A percentile compares a stretch with the other conserved stretches of the same genome.
phyloP scores from a whole-genome alignment of 2,797 vertebrate species.

The Phoebastria nigripes region DNA sequence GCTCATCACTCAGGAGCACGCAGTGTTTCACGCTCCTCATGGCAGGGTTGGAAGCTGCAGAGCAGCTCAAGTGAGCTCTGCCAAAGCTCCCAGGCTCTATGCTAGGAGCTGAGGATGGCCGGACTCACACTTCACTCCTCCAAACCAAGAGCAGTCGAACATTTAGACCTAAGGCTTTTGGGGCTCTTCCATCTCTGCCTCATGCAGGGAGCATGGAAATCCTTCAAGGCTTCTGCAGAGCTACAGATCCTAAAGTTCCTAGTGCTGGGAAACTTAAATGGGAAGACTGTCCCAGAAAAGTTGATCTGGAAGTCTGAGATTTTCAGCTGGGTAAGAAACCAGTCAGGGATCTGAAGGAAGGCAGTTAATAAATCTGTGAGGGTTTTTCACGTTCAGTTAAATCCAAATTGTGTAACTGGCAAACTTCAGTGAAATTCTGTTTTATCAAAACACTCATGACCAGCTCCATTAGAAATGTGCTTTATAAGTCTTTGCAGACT shows the following conservation, averaged over 20 bases:
- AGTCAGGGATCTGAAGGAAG: neutral
- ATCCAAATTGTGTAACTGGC: neutral
- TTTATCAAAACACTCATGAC: neutral
- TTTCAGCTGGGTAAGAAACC: neutral
- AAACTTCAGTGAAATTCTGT: neutral
- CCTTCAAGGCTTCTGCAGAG: neutral
- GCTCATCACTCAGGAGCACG: fast-evolving
- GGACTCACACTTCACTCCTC: neutral
- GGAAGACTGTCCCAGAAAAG: neutral
- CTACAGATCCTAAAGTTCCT: neutral
- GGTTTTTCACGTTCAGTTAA: neutral
- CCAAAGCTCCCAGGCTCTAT: neutral
- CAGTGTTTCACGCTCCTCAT: neutral
- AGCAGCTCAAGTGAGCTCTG: neutral
- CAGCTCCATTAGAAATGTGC: neutral
- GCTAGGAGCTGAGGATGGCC: neutral
- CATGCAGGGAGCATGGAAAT: neutral
- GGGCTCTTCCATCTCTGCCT: neutral
- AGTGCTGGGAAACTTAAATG: neutral
- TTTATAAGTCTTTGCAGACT: neutral
- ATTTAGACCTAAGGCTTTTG: neutral
- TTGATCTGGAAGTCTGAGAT: neutral
- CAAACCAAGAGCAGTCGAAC: neutral
- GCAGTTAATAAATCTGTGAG: neutral
- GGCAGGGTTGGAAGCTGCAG: neutral